Evolutionary conservation across 2,888 invertebrate species (phyloP).

Genomic region (Drosophila limbata): DNA sequence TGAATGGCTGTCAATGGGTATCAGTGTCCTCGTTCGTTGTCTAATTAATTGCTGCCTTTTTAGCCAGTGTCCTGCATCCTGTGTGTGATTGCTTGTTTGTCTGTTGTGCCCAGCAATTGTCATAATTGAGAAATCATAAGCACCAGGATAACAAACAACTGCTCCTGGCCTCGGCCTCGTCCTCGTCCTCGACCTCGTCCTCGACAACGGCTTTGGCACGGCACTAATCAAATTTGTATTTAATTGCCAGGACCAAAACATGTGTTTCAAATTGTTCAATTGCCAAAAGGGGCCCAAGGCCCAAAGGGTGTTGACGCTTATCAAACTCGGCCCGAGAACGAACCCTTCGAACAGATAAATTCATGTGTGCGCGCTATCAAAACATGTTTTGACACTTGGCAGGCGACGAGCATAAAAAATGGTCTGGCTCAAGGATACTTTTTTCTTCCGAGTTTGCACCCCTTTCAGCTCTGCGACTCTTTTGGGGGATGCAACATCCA

Average conservation of each 20-base stretch:
- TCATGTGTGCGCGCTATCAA: constrained; percentile 70
- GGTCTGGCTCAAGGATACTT: constrained; percentile 38
- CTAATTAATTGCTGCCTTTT: constrained; percentile 73
- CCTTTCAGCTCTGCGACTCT: constrained; percentile 36
- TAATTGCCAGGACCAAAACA: constrained; percentile 75
- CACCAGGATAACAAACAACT: constrained; percentile 46
- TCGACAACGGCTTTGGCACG: neutral
- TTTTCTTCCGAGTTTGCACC: constrained; percentile 27
- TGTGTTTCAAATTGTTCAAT: constrained; percentile 74
- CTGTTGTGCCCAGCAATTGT: constrained; percentile 57
- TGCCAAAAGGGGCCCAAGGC: constrained; percentile 34
- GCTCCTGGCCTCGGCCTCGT: neutral
- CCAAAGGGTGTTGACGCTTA: constrained; percentile 64
- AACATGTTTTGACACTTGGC: constrained; percentile 84
- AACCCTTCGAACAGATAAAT: constrained; percentile 36
- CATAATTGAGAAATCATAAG: constrained; percentile 78
- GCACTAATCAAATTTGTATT: constrained; percentile 72
- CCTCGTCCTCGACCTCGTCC: neutral
- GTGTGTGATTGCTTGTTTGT: constrained; percentile 42
- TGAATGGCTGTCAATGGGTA: constrained; percentile 55
- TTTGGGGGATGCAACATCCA: constrained; percentile 39
- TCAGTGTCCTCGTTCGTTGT: constrained; percentile 58
- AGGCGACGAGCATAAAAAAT: constrained; percentile 83
- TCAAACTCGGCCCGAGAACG: constrained; percentile 39
- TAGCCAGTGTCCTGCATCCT: constrained; percentile 16